Evolutionary conservation across 2,113 vertebrate species (phyloP), one percentile per base, ranked within the genome.

Genomic region (Crotalus tigris): DNA sequence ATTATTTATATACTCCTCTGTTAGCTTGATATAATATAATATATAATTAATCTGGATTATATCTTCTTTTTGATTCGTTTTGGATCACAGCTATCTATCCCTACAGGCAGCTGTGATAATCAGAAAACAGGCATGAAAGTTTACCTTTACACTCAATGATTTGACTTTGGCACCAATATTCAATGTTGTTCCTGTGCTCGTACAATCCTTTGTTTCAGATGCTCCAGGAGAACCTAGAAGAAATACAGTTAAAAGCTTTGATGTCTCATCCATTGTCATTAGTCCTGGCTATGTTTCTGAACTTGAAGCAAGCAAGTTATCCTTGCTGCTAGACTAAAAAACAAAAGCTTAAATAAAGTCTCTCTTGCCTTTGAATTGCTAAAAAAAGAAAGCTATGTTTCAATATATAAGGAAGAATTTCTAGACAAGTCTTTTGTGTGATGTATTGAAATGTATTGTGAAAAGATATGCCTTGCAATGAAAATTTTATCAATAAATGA

Each of bases 261-360:
- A 91, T 91, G 39, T 87, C 92, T 26, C 26, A 75, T 61, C 85
- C 54, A 86, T 86, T 58, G 69, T 26, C 4, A 51, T 86, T 89
- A 86, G 17, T 12, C 5, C 51, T 89, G 51, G 19, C 49, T 90
- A n/a, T 87, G 58, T 17, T 87, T 55, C 64, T 86, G 58, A 54
- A 21, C 85, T 87, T 92, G 58, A 92, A 92, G 91, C 85, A 64
- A 49, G 46, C 54, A 90, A 29, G 51, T 26, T 6, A 13, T 54
- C 1, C 7, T 55, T 26, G 1, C 11, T 87, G 6, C 2, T 86
- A 87, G 88, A 1, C 12, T 49, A 93, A 53, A 46, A 58, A 6
- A 5, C 1, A 88, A 88, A 61, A 58, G 58, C 92, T 93, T 88
- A 93, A 91, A 93, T 91, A 24, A 49, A 88, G 21, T 39, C 3